Evolutionary conservation across 2,888 invertebrate species (phyloP).

Genomic region (Idaea biselata): DNA sequence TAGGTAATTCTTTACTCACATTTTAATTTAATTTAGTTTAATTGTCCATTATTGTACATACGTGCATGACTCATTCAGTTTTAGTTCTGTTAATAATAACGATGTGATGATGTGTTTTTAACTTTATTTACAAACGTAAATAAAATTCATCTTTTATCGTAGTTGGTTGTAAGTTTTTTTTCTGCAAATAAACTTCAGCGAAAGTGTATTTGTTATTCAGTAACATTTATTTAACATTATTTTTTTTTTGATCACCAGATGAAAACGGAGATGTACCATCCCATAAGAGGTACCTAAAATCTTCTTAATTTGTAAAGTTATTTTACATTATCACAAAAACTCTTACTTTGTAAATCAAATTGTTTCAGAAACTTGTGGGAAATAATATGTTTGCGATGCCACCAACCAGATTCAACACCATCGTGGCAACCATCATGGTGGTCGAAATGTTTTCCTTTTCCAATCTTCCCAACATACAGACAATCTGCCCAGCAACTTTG

Average conservation of each 20-base stretch:
- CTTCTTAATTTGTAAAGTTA: background rate
- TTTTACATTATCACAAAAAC: no score
- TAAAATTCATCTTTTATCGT: background rate
- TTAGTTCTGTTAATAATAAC: background rate
- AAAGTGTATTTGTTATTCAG: background rate
- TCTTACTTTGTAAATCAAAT: no score
- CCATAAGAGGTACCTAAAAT: background rate
- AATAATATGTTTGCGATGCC: slow-evolving; percentile 83
- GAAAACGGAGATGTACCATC: background rate
- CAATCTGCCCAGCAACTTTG: slow-evolving; percentile 63
- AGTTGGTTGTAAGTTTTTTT: slow-evolving; percentile 3
- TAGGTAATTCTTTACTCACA: slow-evolving; percentile 48
- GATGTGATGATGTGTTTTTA: background rate
- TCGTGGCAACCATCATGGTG: slow-evolving; percentile 86
- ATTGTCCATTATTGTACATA: background rate
- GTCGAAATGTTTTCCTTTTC: slow-evolving; percentile 84
- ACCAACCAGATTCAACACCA: slow-evolving; percentile 76
- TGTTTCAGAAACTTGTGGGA: slow-evolving; percentile 80
- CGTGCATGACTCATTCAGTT: background rate
- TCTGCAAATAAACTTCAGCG: background rate
- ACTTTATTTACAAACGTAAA: background rate
- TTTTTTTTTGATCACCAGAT: background rate
- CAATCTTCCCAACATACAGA: slow-evolving; percentile 86
- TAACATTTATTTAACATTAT: background rate
- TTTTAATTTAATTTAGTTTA: background rate